A percentile compares a stretch with the other conserved stretches of the same genome.
These are phyloP conservation scores for Petrocephalus sullivani DNA, from an alignment of 2,797 vertebrate species.

Conservation along the genomic window DNA sequence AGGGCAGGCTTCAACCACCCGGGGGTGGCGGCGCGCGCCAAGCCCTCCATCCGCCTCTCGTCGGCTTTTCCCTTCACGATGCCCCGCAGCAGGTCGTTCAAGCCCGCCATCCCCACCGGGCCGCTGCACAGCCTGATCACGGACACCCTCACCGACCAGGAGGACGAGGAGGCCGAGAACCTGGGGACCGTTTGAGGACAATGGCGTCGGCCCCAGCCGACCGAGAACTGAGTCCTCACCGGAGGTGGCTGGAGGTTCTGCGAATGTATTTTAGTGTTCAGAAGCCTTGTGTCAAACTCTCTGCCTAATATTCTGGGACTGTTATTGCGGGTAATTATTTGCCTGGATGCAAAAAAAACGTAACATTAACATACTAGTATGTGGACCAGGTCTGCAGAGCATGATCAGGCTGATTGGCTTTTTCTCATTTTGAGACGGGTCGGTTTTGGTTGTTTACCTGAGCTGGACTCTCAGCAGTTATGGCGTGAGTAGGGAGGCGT, in stretches of 20 bases:
- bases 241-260: background rate
- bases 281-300: background rate
- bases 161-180: conserved; percentile 58
- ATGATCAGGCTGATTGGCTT: background rate
- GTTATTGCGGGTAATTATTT: background rate
- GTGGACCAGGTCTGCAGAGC: background rate
- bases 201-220: background rate
- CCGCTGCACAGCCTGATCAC: conserved; percentile 68
- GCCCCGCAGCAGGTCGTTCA: conserved; percentile 62
- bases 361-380: background rate
- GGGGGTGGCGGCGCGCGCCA: conserved; percentile 21
- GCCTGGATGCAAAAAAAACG: background rate
- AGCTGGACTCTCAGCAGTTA: background rate
- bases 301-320: background rate
- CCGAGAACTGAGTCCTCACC: background rate
- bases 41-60: conserved; percentile 59
- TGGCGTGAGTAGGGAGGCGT: background rate
- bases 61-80: conserved; percentile 74
- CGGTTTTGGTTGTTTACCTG: background rate
- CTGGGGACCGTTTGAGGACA: conserved; percentile 40
- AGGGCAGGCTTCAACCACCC: conserved; percentile 30
- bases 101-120: conserved; percentile 71
- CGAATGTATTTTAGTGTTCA: background rate
- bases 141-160: conserved; percentile 67
- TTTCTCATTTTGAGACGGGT: background rate